Conservation (phyloP, 1,140 invertebrate genomes). For the Drosophila simulans region DNA sequence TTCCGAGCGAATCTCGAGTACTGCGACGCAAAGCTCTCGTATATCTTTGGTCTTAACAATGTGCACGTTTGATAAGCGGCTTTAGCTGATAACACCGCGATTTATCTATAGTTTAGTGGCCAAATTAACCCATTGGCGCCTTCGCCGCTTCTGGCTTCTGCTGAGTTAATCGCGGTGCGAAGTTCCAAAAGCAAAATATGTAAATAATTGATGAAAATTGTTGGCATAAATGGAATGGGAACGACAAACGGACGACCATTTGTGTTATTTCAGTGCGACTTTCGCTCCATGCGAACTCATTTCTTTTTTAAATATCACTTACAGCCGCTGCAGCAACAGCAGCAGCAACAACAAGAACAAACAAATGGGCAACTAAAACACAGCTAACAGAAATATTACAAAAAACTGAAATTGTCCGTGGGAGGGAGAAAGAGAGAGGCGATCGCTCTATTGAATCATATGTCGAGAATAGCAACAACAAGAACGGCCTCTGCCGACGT, state of each 20-base stretch:
- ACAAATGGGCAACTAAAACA: slow-evolving; percentile 16
- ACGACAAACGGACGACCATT: slow-evolving; percentile 43
- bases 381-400: slow-evolving; percentile 64
- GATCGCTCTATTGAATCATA: slow-evolving; percentile 83
- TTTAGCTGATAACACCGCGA: slow-evolving; percentile 70
- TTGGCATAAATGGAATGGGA: slow-evolving; percentile 57
- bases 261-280: slow-evolving; percentile 32
- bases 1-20: slow-evolving; percentile 12
- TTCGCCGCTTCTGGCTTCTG: background rate
- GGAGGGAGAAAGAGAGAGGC: slow-evolving; percentile 20
- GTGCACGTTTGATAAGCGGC: slow-evolving; percentile 63
- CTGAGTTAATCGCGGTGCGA: slow-evolving; percentile 26
- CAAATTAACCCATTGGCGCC: slow-evolving; percentile 36
- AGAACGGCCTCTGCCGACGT: slow-evolving; percentile 50
- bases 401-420: slow-evolving; percentile 43
- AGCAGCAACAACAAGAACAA: slow-evolving; percentile 14
- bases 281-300: slow-evolving; percentile 43
- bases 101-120: slow-evolving; percentile 68
- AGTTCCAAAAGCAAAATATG: slow-evolving; percentile 26
- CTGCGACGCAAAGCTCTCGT: slow-evolving; percentile 44
- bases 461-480: slow-evolving; percentile 84
- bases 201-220: slow-evolving; percentile 45
- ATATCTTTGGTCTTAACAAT: slow-evolving; percentile 50
- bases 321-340: slow-evolving; percentile 34
- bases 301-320: slow-evolving; percentile 62